Evolutionary conservation across 1,140 invertebrate species (phyloP).

Genomic region (Drosophila leontia): DNA sequence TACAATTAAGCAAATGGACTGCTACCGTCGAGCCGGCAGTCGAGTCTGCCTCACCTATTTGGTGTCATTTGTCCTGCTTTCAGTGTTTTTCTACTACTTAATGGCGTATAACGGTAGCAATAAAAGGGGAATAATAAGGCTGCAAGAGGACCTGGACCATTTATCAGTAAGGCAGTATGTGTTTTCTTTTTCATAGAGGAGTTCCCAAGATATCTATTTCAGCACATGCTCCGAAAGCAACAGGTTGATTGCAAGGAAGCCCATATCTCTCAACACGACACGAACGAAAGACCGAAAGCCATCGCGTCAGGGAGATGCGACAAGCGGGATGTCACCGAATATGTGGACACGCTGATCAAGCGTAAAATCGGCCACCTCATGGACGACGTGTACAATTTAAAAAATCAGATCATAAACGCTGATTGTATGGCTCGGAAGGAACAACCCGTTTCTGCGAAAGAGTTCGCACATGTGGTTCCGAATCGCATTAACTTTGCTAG

Average conservation of each 20-base stretch:
- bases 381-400: slow-evolving; percentile 70
- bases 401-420: slow-evolving; percentile 30
- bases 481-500: slow-evolving; percentile 66
- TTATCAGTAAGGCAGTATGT: slow-evolving; percentile 38
- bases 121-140: background rate
- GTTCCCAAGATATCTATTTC: background rate
- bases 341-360: slow-evolving; percentile 59
- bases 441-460: background rate
- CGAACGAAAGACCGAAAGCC: background rate
- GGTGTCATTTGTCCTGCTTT: slow-evolving; percentile 41
- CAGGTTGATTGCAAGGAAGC: slow-evolving; percentile 2
- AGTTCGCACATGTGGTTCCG: background rate
- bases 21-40: background rate
- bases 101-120: slow-evolving; percentile 42
- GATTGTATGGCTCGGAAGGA: slow-evolving; percentile 3
- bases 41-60: slow-evolving; percentile 43
- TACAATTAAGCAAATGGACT: slow-evolving; percentile 32
- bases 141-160: slow-evolving; percentile 49
- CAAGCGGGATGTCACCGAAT: slow-evolving; percentile 37
- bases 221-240: slow-evolving; percentile 26
- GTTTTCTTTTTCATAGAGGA: too few species aligned
- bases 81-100: slow-evolving; percentile 51
- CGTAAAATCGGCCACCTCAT: slow-evolving; percentile 52
- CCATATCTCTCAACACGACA: slow-evolving; percentile 4
- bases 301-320: slow-evolving; percentile 4